Conservation (phyloP, 2,888 invertebrate genomes). For the Belgica antarctica region DNA sequence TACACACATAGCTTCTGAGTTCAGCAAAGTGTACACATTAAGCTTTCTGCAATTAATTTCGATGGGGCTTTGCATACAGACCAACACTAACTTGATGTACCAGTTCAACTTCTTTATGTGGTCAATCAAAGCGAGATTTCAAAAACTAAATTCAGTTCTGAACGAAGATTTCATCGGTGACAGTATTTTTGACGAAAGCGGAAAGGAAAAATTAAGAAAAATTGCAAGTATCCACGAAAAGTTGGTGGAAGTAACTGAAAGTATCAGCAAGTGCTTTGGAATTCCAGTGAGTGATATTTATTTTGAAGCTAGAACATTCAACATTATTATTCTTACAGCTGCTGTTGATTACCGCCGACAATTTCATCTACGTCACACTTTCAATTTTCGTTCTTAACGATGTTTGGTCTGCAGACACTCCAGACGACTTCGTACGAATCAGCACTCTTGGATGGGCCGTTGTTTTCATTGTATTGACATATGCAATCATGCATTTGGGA, state of each 20-base stretch:
- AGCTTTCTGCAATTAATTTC: too few species aligned
- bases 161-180: not conserved
- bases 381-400: not conserved
- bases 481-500: not conserved
- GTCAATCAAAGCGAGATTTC: not conserved
- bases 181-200: not conserved
- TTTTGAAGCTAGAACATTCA: not conserved
- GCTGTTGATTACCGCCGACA: not conserved
- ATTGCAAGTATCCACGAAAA: slow-evolving; percentile 24
- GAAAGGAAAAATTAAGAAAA: not conserved
- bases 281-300: slow-evolving; percentile 15
- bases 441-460: not conserved
- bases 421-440: not conserved
- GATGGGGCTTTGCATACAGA: too few species aligned
- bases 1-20: not conserved
- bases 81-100: not conserved
- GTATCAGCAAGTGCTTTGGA: not conserved
- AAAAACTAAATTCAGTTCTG: not conserved
- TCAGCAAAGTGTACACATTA: too few species aligned
- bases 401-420: not conserved
- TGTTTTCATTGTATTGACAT: not conserved
- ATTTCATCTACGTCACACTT: not conserved
- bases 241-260: slow-evolving; percentile 4
- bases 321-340: not conserved
- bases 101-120: not conserved